Conservation (phyloP, 2,797 vertebrate species). For the Lindbergichthys nudifrons region DNA sequence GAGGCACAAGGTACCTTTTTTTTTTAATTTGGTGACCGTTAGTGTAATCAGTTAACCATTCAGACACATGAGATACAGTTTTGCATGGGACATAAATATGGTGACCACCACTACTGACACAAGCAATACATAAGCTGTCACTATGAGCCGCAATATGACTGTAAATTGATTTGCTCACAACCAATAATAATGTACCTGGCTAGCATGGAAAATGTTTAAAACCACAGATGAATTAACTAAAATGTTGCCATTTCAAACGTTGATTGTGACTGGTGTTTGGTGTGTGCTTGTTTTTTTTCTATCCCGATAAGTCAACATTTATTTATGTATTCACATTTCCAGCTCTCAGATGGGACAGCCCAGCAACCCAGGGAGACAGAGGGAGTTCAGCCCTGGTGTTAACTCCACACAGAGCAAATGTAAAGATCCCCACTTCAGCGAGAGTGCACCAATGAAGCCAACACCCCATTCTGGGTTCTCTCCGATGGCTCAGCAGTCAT, state of each 20-base stretch:
- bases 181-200: background rate
- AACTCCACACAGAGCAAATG: constrained; percentile 54
- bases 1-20: constrained; percentile 66
- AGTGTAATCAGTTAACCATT: background rate
- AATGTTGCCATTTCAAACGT: background rate
- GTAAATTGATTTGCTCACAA: background rate
- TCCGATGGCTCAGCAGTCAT: constrained; percentile 64
- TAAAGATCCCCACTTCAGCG: constrained; percentile 34
- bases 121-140: background rate
- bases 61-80: background rate
- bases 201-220: background rate
- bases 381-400: constrained; percentile 40
- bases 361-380: constrained; percentile 54
- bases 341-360: constrained; percentile 67
- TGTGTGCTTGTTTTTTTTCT: background rate
- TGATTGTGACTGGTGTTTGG: background rate
- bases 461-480: constrained; percentile 42
- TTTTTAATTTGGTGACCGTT: background rate
- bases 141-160: background rate
- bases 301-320: background rate
- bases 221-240: background rate
- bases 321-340: constrained; percentile 36
- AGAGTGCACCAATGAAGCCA: constrained; percentile 52
- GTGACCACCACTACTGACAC: background rate
- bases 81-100: background rate